Evolutionary conservation across 2,113 vertebrate species (phyloP), one percentile per base, ranked within the genome.

Genomic region (Melanocharis versteri): DNA sequence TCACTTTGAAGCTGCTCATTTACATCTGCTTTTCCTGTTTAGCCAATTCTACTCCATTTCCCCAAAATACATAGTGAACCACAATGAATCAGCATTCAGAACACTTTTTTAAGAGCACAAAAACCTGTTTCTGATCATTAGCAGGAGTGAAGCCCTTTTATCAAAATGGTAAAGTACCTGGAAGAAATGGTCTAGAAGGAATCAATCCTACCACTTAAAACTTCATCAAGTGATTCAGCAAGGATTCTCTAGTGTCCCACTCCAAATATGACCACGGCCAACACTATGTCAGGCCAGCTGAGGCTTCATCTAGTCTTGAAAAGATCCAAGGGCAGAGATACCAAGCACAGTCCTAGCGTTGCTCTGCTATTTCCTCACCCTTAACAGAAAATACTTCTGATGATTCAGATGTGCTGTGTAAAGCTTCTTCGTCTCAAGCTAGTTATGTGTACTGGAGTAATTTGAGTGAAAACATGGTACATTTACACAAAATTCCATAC

Each of bases 51-150:
- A 6, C 10, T 68, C 61, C 9, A 8, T 68, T 86, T 79, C 21
- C 14, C 33, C 2, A 0, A 21, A 69, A 44, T 16, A 0, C 0
- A 3, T 45, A 70, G 7, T 13, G 37, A 73, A 44, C 6, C 14
- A 10, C 14, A 39, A 16, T 56, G 50, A 56, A 51, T 56, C 56
- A 61, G 31, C 48, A 35, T 73, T 65, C 30, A 40, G 27, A 40
- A 57, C 1, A 11, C 12, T 4, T 56, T 56, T 71, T 60, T 42
- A 86, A 86, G 26, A 80, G 44, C 15, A 54, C 15, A 60, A 35
- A 75, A n/a, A 2, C 1, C 4, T 44, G 19, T 2, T 31, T 57
- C 48, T 39, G 9, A 48, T 53, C 3, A 10, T 85, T 69, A 33
- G 45, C 40, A 88, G 22, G 28, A 70, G 5, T 8, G 28, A 76